A percentile compares a stretch with the other conserved stretches of the same genome.
These are phyloP conservation scores for Thaumatotibia leucotreta DNA, from an alignment of 1,140 invertebrate species.

Conservation along the genomic window DNA sequence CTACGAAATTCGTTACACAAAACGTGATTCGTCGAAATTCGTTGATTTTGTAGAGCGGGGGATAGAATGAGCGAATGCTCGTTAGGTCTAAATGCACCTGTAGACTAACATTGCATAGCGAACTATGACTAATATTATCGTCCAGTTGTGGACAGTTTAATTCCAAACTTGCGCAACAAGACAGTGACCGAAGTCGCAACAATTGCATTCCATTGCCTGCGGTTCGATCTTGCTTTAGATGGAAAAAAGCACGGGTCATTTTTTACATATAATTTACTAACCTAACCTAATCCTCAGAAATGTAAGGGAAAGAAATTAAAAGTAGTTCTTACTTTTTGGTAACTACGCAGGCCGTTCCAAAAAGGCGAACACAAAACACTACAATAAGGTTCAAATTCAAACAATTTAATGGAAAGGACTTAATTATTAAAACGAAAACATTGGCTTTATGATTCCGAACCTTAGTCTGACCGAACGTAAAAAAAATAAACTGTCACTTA, in stretches of 20 bases:
- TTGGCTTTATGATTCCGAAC: not conserved
- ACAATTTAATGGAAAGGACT: not conserved
- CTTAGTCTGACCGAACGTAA: constrained; percentile 22
- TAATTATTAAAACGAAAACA: constrained; percentile 14
- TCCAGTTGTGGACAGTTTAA: not conserved
- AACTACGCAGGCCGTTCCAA: no score
- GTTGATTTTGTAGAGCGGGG: no score
- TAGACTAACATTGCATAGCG: not conserved
- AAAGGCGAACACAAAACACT: no score
- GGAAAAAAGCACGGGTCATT: no score
- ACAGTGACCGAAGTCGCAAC: constrained; percentile 28
- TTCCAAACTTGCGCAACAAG: constrained; percentile 27
- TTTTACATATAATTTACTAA: no score
- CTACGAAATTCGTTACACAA: no score
- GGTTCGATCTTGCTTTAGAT: not conserved
- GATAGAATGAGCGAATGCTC: no score
- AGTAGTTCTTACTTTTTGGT: no score
- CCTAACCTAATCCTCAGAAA: no score
- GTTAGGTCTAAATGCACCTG: no score
- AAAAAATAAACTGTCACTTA: constrained; percentile 11
- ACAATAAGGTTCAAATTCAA: not conserved
- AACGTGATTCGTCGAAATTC: no score
- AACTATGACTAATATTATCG: not conserved
- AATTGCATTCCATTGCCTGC: constrained; percentile 9
- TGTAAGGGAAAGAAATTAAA: no score